Evolutionary conservation across 2,888 invertebrate genomes (phyloP).

Genomic region (Pseudococcus jackbeardsleyi): DNA sequence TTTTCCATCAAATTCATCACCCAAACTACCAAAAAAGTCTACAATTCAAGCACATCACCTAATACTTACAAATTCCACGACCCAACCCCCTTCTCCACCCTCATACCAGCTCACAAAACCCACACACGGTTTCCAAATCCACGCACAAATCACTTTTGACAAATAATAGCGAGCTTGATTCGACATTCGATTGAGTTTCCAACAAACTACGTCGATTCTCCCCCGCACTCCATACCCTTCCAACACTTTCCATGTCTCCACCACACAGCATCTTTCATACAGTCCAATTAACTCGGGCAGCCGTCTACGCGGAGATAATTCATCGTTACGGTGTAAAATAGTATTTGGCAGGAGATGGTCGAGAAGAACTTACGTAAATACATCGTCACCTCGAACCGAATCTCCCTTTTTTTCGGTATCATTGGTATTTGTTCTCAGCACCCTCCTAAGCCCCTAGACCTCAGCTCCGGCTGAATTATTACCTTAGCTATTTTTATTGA

Average conservation of each 20-base stretch:
- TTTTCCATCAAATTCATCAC: too few species aligned
- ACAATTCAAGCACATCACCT: too few species aligned
- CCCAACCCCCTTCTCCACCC: too few species aligned
- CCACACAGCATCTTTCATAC: not conserved
- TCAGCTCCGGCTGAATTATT: not conserved
- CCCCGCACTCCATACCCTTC: not conserved
- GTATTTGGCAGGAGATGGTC: not conserved
- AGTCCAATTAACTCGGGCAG: not conserved
- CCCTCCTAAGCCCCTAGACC: not conserved
- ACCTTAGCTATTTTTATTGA: constrained; percentile 31
- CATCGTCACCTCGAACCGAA: constrained; percentile 12
- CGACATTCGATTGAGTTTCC: not conserved
- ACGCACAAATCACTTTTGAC: constrained; percentile 13
- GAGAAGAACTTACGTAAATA: not conserved
- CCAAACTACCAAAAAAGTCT: too few species aligned
- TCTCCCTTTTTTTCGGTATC: constrained; percentile 18
- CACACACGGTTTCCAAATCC: not conserved
- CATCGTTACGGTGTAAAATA: not conserved
- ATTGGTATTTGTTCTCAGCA: constrained; percentile 1
- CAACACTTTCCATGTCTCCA: not conserved
- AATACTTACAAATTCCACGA: too few species aligned
- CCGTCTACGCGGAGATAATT: not conserved
- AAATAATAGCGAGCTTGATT: not conserved
- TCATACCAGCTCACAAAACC: too few species aligned
- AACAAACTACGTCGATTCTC: not conserved